These are phyloP conservation scores for Eurytoma adleriae DNA, from an alignment of 2,888 invertebrate species.

Conservation along the genomic window DNA sequence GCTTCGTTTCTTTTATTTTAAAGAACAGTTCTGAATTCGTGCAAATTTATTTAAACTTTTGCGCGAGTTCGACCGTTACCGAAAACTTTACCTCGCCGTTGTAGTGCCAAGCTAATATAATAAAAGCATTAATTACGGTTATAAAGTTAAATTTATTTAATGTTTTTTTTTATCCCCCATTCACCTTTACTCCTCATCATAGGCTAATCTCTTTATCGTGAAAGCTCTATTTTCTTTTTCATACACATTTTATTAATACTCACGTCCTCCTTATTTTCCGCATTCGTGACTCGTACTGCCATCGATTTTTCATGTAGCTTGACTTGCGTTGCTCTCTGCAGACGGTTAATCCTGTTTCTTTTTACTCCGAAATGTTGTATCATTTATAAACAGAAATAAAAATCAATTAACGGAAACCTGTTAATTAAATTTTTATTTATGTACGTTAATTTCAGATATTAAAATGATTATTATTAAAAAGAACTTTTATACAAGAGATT, in stretches of 20 bases:
- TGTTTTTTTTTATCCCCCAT: neutral
- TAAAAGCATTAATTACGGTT: neutral
- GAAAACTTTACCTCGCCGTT: neutral
- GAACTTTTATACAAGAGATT: no score
- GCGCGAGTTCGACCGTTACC: no score
- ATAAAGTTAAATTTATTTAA: neutral
- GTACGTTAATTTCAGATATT: no score
- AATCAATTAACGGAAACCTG: no score
- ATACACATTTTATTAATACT: slow-evolving; percentile 34
- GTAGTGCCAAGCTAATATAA: neutral
- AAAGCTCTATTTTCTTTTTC: neutral
- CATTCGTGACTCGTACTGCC: slow-evolving; percentile 17
- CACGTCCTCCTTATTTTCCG: slow-evolving; percentile 22
- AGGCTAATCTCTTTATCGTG: slow-evolving; percentile 33
- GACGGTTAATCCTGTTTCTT: neutral
- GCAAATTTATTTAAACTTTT: no score
- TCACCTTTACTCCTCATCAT: neutral
- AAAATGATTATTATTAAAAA: no score
- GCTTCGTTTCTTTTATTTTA: neutral
- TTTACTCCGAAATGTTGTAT: no score
- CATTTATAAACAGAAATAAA: no score
- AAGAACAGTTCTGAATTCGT: no score
- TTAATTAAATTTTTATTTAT: no score
- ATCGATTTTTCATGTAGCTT: slow-evolving; percentile 27
- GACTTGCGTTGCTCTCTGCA: neutral